These are phyloP conservation scores for Bothrops jararaca DNA, from an alignment of 2,113 vertebrate genomes.

Conservation along the genomic window DNA sequence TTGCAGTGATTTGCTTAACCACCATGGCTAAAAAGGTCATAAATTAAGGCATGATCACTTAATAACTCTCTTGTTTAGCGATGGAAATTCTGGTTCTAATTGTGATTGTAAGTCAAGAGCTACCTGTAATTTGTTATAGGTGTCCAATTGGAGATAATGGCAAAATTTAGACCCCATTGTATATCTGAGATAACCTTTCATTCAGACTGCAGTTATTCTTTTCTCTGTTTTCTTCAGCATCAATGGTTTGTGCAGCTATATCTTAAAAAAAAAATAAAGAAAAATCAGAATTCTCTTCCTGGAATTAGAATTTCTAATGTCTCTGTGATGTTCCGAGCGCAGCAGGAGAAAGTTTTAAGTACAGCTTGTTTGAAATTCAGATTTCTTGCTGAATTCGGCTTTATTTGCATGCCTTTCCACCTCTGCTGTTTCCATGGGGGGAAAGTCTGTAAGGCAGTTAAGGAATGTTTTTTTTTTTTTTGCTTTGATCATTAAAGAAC, in stretches of 20 bases:
- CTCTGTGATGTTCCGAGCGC: neutral
- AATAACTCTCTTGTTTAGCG: neutral
- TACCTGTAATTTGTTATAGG: neutral
- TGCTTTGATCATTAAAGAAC: conserved; percentile 5
- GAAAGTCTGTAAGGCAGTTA: neutral
- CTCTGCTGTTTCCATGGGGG: conserved; percentile 1
- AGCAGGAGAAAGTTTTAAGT: neutral
- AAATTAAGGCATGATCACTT: neutral
- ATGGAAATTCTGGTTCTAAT: neutral
- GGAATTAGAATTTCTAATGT: neutral
- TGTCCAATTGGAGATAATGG: neutral
- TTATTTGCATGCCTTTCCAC: neutral
- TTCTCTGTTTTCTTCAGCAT: neutral
- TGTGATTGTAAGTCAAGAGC: neutral
- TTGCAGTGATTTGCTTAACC: neutral
- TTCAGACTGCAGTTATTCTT: neutral
- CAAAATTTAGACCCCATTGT: neutral
- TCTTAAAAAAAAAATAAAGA: neutral
- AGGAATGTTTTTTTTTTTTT: neutral
- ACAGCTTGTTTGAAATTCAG: conserved; percentile 16
- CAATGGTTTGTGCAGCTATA: neutral
- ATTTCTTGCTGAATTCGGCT: neutral
- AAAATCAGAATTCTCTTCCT: neutral
- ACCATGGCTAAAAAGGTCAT: neutral
- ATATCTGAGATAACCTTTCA: neutral